phyloP scores from a whole-genome alignment of 2,797 vertebrate species.

The Stomatorhinus walkeri region DNA sequence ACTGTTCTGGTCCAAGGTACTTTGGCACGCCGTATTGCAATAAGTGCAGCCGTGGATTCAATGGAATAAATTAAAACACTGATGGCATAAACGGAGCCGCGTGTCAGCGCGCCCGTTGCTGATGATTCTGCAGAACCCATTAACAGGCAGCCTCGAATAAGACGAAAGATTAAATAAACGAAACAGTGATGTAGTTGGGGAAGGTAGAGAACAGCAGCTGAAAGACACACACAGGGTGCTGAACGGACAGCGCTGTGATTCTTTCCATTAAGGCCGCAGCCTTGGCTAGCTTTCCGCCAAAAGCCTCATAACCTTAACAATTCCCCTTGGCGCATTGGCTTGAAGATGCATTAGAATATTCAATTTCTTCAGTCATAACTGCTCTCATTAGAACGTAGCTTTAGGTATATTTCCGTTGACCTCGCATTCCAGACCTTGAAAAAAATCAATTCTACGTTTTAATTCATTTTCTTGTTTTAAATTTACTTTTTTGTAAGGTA shows the following conservation, averaged over 20 bases:
- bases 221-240: conserved; percentile 44
- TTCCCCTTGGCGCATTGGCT: conserved; percentile 18
- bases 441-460: background rate
- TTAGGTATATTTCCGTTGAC: background rate
- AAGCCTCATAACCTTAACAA: background rate
- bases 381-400: background rate
- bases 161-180: background rate
- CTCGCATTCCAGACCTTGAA: background rate
- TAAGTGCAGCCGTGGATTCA: conserved; percentile 6
- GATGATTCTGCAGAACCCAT: conserved; percentile 7
- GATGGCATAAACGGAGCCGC: background rate
- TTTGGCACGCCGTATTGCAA: background rate
- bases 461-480: background rate
- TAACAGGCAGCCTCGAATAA: conserved; percentile 8
- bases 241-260: conserved; percentile 52
- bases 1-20: background rate
- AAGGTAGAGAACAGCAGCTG: background rate
- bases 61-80: conserved; percentile 7
- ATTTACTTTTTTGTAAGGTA: background rate
- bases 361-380: conserved; percentile 14
- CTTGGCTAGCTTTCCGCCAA: conserved; percentile 16
- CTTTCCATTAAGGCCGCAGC: conserved; percentile 36
- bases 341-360: conserved; percentile 15
- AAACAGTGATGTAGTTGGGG: background rate
- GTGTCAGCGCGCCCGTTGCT: background rate